Conservation (phyloP, 2,113 vertebrate species). For the Lamprotornis superbus region DNA sequence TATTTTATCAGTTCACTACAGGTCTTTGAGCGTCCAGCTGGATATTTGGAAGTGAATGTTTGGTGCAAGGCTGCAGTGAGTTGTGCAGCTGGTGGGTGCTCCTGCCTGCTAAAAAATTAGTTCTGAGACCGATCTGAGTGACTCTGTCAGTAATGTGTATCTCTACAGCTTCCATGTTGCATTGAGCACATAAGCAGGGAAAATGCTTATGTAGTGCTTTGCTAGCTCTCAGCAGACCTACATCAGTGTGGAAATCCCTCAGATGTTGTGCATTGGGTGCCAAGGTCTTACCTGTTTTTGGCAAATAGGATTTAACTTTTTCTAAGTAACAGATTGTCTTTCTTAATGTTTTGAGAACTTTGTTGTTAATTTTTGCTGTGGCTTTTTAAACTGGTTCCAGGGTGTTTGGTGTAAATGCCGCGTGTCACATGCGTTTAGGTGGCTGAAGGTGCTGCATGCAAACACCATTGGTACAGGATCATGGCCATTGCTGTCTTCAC, state of each 20-base stretch:
- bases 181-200: not conserved
- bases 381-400: not conserved
- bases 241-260: not conserved
- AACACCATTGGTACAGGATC: rapidly evolving
- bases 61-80: not conserved
- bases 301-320: not conserved
- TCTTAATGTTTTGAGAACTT: not conserved
- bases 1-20: not conserved
- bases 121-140: not conserved
- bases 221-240: not conserved
- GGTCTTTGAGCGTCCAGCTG: not conserved
- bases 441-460: not conserved
- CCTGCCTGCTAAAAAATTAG: not conserved
- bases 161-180: not conserved
- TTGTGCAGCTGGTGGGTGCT: not conserved
- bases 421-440: not conserved
- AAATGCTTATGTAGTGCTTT: not conserved
- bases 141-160: not conserved
- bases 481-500: not conserved
- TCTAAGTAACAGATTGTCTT: not conserved
- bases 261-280: not conserved
- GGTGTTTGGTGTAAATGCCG: not conserved
- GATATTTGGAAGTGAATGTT: not conserved
- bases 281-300: not conserved
- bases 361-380: not conserved